Evolutionary conservation across 2,888 invertebrate species (phyloP), one percentile per base, ranked within the genome.

Genomic region (Philopedon plagiatum): DNA sequence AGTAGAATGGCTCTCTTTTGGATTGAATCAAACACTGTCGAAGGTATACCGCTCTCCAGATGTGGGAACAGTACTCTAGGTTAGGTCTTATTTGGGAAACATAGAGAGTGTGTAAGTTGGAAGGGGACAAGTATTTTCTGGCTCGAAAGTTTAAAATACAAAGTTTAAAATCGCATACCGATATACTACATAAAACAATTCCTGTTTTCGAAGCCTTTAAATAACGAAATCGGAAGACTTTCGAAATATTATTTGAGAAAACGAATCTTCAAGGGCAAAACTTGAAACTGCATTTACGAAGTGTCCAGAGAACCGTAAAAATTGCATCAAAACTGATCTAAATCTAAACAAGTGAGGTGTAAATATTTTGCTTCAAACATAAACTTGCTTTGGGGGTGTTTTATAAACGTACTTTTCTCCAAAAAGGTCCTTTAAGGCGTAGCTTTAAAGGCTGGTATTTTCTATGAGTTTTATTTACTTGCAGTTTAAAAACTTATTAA

Each of bases 201-300:
- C 7, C 5, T 49, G n/a, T 49, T 49, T 34, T 39, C 5, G 34
- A 37, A 4, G 34, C 21, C n/a, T 19, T 57, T 57, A 57, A 57
- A 57, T 11, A 34, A 57, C 34, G 2, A 11, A 57, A 57, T 39
- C 21, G 19, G 37, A 19, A 34, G 9, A 57, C 9, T 34, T 56
- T 13, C 29, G 56, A 21, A 34, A 37, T 57, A 57, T 32, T 32
- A 57, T 57, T 57, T 57, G 19, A 21, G 57, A 37, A 57, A 57
- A 57, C 18, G 32, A 19, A 11, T 46, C 13, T 49, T 26, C 49
- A 23, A 49, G n/a, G 18, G 18, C 2, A n/a, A 44, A 19, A 44
- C 26, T 26, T 8, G 8, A 49, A 34, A 49, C 49, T 49, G n/a
- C 23, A 49, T 23, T 26, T 49, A 26, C 49, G 26, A 29, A 26